A percentile compares a stretch with the other conserved stretches of the same genome.
phyloP scores from a whole-genome alignment of 2,888 invertebrate genomes.

The Synergus laeviventris region DNA sequence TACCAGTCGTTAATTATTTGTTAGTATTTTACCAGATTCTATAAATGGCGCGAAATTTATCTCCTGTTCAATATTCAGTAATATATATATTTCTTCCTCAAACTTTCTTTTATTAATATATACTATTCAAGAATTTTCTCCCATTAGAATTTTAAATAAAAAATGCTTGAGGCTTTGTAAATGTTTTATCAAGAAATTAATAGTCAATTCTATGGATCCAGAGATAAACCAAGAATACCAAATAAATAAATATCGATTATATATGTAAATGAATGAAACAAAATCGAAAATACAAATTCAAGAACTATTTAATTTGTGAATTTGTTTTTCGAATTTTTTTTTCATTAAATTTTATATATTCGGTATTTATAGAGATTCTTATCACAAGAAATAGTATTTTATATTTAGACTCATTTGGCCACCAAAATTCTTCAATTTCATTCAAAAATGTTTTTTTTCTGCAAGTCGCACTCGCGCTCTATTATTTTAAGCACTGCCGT shows the following conservation, averaged over 20 bases:
- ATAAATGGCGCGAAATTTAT: background rate
- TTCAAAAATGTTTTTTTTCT: background rate
- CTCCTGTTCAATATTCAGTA: slow-evolving; percentile 18
- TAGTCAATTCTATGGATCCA: background rate
- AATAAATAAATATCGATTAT: too few relatives aligned
- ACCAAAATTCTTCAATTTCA: background rate
- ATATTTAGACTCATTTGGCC: background rate
- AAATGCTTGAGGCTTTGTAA: slow-evolving; percentile 21
- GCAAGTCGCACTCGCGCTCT: background rate
- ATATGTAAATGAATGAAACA: too few relatives aligned
- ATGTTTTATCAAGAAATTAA: background rate
- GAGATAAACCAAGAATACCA: background rate
- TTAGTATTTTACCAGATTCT: slow-evolving; percentile 23
- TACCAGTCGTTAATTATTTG: slow-evolving; percentile 23
- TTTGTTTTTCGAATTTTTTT: too few relatives aligned
- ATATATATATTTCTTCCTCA: background rate
- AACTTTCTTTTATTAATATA: background rate
- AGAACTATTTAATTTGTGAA: too few relatives aligned
- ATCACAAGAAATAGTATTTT: background rate
- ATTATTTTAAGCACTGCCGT: slow-evolving; percentile 25
- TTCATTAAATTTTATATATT: too few relatives aligned
- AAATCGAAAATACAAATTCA: too few relatives aligned
- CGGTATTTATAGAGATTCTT: background rate
- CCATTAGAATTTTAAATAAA: slow-evolving; percentile 2
- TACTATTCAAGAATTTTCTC: background rate